Base-by-base conservation (phyloP, 2,797 vertebrate species). In the Propithecus perrieri region DNA sequence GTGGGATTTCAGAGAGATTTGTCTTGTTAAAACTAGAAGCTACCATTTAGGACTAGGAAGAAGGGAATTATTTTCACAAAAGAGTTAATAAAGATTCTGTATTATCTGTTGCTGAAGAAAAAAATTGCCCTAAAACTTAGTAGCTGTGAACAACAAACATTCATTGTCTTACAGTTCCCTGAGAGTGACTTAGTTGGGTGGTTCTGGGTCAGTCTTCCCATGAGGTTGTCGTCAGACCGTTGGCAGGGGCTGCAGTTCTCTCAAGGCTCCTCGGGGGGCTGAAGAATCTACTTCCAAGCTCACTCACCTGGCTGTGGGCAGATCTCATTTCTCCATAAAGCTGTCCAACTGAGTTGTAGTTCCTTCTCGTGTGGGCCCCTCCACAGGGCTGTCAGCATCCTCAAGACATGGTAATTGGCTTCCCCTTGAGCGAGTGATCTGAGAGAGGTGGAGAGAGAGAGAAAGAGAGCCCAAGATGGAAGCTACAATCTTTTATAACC, bases 21-120 rank as follows among this genome's bases (percentile, higher is more conserved):
- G 18, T 79, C 72, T 89, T 95, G 15, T 20, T 53, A 26, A 86
- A 83, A 91, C 35, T 79, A 67, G 88, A 75, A 91, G 38, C n/a
- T 59, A 38, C 67, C 50, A 12, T 17, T 89, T 48, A 86, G 48
- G 30, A 59, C 48, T 74, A 38, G 63, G 26, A 92, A 74, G 53
- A 50, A 80, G 67, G 59, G n/a, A 76, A 67, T 95, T 92, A 59
- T 65, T 87, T 89, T 69, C 48, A 65, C 46, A 69, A 74, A 96
- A 86, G 15, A 71, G 38, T 71, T 85, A 28, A 71, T 91, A 69
- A 94, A 95, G 75, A 30, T 76, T 15, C 71, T 59, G 7, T 96
- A 38, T 91, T 94, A 81, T 28, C 41, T 89, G n/a, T 83, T 91
- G 41, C 13, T 75, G 43, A 22, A 43, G 78, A 71, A 57, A 71